Base-by-base conservation (phyloP, 2,113 vertebrate genomes). In the Gila orcuttii region DNA sequence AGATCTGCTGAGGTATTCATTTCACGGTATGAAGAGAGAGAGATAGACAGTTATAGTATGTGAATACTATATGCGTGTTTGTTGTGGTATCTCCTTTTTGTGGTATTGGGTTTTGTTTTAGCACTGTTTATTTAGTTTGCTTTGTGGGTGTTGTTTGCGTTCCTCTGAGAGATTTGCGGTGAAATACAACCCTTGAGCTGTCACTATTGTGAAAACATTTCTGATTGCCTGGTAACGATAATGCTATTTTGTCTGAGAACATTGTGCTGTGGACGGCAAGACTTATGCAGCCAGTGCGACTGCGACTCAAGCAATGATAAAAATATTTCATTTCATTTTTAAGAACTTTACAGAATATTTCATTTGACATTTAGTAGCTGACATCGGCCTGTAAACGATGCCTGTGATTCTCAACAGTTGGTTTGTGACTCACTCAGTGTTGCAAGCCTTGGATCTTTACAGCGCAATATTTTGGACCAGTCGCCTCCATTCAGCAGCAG, bases 1-100 rank as follows among this genome's bases (percentile, higher is more conserved):
- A 91, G 93, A 95, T 95, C 94, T 94, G 93, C 90, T 90, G 88
- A 91, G 90, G 83, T 92, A 92, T 90, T 93, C 62, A 86, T 90
- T 93, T 92, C 87, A 91, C 90, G 60, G 33, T 9, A 21, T 33
- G 55, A 81, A 62, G 45, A 66, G 31, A 50, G 57, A 85, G 59
- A 33, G 36, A 60, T 55, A 66, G 59, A 68, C 11, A 50, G 64
- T 25, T 62, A 23, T 12, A 15, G 50, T 11, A 55, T 57, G 82
- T 39, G 42, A 66, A 25, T 21, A 55, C 25, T 68, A 45, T 82
- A 23, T 78, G 80, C 47, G 45, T 68, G 62, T 50, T 64, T 66
- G 25, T 23, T n/a, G 45, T 52, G 64, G 21, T 39, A 17, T 71
- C 9, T 39, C 45, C 36, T 47, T 42, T 42, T 42, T 42, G 42